A percentile compares a stretch with the other conserved stretches of the same genome.
phyloP scores from a whole-genome alignment of 64 coral and sea anemone genomes.

The Acropora tenuis region DNA sequence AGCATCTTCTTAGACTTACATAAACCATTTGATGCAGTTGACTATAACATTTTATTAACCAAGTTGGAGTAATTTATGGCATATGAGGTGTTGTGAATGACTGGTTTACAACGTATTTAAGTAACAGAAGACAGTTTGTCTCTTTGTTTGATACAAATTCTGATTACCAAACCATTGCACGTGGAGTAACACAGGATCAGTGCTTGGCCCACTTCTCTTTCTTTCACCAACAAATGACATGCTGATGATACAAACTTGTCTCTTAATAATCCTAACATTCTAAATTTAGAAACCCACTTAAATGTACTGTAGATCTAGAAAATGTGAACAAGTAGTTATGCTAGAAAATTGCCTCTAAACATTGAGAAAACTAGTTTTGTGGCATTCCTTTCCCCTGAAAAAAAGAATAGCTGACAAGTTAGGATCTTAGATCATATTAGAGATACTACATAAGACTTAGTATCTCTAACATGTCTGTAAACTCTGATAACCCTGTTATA shows the following conservation, averaged over 20 bases:
- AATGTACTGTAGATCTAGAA: too few species aligned
- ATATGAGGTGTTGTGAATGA: background rate
- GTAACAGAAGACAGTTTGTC: conserved; percentile 34
- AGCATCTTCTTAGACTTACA: background rate
- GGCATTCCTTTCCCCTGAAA: too few species aligned
- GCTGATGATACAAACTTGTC: conserved; percentile 33
- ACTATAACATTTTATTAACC: conserved; percentile 20
- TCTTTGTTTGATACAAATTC: background rate
- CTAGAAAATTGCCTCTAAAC: too few species aligned
- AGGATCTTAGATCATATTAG: too few species aligned
- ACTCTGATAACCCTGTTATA: too few species aligned
- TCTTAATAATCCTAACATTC: too few species aligned
- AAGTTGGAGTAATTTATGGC: conserved; percentile 29
- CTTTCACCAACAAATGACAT: conserved; percentile 20
- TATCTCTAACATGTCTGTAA: too few species aligned
- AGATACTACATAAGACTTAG: too few species aligned
- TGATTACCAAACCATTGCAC: background rate
- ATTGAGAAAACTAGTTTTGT: too few species aligned
- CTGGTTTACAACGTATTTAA: conserved; percentile 46
- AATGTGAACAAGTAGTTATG: too few species aligned
- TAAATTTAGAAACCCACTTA: background rate
- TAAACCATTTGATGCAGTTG: conserved; percentile 9
- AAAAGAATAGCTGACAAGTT: too few species aligned
- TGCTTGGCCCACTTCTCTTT: conserved; percentile 47
- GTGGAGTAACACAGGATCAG: conserved; percentile 25